Percentiles rank a stretch among this genome's conserved stretches.
Evolutionary conservation across 2,888 invertebrate genomes (phyloP).

Genomic region (Monopis laevigella): DNA sequence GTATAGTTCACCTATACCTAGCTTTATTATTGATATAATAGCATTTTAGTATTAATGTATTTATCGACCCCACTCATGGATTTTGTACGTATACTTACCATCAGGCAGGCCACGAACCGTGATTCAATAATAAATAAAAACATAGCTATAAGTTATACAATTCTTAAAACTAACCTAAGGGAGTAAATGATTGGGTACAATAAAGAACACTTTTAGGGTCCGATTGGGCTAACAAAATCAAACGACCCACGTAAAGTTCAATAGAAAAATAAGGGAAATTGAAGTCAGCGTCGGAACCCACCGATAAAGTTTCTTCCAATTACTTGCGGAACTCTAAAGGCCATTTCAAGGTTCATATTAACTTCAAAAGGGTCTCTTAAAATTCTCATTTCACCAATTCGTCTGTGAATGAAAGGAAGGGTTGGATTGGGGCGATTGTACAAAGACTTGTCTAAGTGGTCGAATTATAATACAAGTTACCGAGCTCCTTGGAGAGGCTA

Average conservation of each 20-base stretch:
- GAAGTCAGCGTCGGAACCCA: constrained; percentile 8
- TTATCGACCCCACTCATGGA: too few species aligned
- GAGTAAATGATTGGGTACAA: background rate
- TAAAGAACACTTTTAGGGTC: background rate
- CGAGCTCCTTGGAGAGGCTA: constrained; percentile 4
- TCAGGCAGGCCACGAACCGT: too few species aligned
- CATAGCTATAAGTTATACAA: too few species aligned
- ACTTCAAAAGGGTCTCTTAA: constrained; percentile 30
- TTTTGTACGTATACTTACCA: too few species aligned
- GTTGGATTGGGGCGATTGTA: constrained; percentile 18
- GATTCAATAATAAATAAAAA: too few species aligned
- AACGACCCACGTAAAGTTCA: constrained; percentile 12
- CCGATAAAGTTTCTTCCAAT: constrained; percentile 12
- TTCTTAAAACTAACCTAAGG: too few species aligned
- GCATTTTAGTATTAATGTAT: too few species aligned
- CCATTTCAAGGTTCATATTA: constrained; percentile 20
- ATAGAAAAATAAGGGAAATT: constrained; percentile 6
- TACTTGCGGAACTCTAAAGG: constrained; percentile 11
- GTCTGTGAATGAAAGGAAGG: constrained; percentile 30
- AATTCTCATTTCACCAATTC: constrained; percentile 40
- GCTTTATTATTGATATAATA: too few species aligned
- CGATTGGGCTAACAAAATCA: constrained; percentile 2
- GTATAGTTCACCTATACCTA: too few species aligned
- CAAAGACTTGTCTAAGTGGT: constrained; percentile 28
- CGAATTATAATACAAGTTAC: constrained; percentile 18